Evolutionary conservation across 2,113 vertebrate species (phyloP), one percentile per base, ranked within the genome.

Genomic region (Miniopterus natalensis): DNA sequence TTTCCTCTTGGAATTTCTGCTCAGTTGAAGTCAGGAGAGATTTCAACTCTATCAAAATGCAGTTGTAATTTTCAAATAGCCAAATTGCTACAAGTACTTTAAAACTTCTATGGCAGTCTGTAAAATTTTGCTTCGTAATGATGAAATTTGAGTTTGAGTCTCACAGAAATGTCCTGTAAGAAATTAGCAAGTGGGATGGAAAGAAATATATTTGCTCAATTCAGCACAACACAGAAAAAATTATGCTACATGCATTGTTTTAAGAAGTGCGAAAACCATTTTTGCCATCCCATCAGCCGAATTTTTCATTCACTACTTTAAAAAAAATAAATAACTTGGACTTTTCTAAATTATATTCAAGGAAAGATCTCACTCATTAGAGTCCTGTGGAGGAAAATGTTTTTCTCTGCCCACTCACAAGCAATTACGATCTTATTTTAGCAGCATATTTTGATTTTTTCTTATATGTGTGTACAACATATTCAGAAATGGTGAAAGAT

Each of bases 401-500:
- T 83, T 90, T 66, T 10, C 68, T 81, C 59, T 92, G 59, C 68
- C 81, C 36, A 88, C n/a, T 91, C 57, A 75, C 20, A 25, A 63
- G 20, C 75, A 95, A 84, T 94, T 91, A 73, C 7, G 36, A 66
- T 18, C 73, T 97, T 87, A 89, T 96, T 95, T 96, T 95, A 75
- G 29, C 25, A 59, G 5, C 8, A 77, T 79, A 66, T 93, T 96
- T 96, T 84, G 47, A 73, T 94, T 88, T 96, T 23, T 86, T 29
- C 23, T 74, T 92, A 36, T 27, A 11, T 91, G 36, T 96, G 29
- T 88, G 6, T 21, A 88, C 36, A 70, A 27, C 25, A 84, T 73
- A 71, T n/a, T 75, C 68, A 51, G n/a, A 89, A 45, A 70, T 40
- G 29, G 40, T 40, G 18, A 47, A 79, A 93, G n/a, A 83, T 73